Conservation (phyloP, 2,113 vertebrate species). For the Clarias batrachus region DNA sequence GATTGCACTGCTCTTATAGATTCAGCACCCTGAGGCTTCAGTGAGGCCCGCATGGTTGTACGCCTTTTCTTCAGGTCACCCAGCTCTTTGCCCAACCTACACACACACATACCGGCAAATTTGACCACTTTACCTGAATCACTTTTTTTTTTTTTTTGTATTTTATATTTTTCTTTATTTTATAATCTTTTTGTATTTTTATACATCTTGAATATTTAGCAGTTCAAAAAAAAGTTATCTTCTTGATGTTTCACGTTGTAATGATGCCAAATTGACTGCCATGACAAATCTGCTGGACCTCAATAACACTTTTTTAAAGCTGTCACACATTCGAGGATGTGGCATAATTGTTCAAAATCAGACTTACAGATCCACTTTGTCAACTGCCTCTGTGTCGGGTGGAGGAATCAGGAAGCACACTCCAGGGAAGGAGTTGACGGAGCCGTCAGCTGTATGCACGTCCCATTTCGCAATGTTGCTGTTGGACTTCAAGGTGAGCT, state of each 20-base stretch:
- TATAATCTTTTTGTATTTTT: background rate
- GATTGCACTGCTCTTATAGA: conserved; percentile 59
- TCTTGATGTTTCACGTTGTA: background rate
- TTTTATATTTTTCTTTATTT: too few relatives aligned
- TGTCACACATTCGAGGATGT: background rate
- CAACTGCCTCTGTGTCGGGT: conserved; percentile 79
- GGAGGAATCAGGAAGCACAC: conserved; percentile 87
- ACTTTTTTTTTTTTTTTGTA: background rate
- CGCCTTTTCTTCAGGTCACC: conserved; percentile 80
- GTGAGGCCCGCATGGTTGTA: conserved; percentile 61
- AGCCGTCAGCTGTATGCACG: conserved; percentile 68
- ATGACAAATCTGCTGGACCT: too few relatives aligned
- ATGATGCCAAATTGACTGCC: background rate
- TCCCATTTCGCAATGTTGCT: conserved; percentile 81
- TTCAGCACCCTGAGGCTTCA: conserved; percentile 73
- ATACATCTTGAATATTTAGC: background rate
- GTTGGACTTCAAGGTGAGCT: conserved; percentile 81
- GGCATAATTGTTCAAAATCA: background rate
- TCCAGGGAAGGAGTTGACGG: conserved; percentile 78
- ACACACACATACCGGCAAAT: background rate
- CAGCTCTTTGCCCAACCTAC: conserved; percentile 82
- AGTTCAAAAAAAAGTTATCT: background rate
- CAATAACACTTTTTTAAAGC: background rate
- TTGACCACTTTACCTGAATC: background rate
- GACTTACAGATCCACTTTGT: conserved; percentile 79